These are phyloP conservation scores for Porites lobata DNA, from an alignment of 92 coral and sea anemone species.

Conservation along the genomic window DNA sequence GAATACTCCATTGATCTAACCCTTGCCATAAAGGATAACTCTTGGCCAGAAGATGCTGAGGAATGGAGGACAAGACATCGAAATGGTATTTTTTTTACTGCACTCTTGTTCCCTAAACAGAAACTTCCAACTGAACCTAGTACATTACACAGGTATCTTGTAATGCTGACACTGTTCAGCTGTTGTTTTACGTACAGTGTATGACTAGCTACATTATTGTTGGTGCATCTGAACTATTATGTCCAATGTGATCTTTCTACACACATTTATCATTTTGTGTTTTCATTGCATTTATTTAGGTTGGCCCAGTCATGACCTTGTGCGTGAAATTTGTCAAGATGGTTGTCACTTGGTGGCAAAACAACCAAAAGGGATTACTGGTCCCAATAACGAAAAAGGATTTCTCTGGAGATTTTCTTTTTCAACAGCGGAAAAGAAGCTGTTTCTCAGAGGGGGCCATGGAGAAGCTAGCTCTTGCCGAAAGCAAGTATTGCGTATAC, in stretches of 20 bases:
- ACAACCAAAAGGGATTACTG: slow-evolving; percentile 51
- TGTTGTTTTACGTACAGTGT: too few species aligned
- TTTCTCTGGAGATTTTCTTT: slow-evolving; percentile 80
- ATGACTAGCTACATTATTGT: too few species aligned
- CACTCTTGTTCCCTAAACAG: too few species aligned
- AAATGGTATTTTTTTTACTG: slow-evolving; percentile 41
- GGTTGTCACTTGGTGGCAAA: slow-evolving; percentile 90
- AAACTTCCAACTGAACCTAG: too few species aligned
- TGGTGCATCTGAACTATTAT: too few species aligned
- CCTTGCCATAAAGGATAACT: slow-evolving; percentile 58
- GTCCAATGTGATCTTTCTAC: too few species aligned
- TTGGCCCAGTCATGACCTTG: slow-evolving; percentile 73
- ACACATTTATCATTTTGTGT: not conserved
- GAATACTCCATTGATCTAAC: slow-evolving; percentile 63
- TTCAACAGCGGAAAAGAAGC: slow-evolving; percentile 77
- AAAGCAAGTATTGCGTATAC: slow-evolving; percentile 77
- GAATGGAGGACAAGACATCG: slow-evolving; percentile 73
- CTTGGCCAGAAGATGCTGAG: slow-evolving; percentile 81
- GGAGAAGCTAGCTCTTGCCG: slow-evolving; percentile 69
- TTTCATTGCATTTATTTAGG: slow-evolving; percentile 31
- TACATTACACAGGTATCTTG: too few species aligned
- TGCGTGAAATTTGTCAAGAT: slow-evolving; percentile 32
- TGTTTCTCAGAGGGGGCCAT: slow-evolving; percentile 50
- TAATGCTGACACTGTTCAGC: too few species aligned
- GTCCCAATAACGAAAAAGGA: slow-evolving; percentile 40